Conservation (phyloP, 2,888 invertebrate species). For the Pediacus dermestoides region DNA sequence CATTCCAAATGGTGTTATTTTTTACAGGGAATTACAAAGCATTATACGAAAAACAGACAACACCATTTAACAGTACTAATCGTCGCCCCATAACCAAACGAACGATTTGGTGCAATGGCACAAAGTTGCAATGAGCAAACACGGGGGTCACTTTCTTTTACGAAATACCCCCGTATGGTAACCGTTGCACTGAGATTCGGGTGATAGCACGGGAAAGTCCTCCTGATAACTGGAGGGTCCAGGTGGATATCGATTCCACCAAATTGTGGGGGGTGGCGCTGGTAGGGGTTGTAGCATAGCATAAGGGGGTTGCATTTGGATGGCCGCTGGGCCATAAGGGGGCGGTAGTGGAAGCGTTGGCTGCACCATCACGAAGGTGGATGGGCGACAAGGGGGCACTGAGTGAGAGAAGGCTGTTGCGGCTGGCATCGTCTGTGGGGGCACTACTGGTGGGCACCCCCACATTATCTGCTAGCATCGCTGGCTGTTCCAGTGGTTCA, state of each 20-base stretch:
- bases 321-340: constrained; percentile 12
- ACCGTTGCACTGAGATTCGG: constrained; percentile 30
- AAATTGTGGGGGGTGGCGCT: constrained; percentile 37
- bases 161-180: constrained; percentile 42
- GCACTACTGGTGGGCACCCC: constrained; percentile 49
- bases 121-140: constrained; percentile 30
- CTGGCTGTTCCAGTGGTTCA: constrained; percentile 61
- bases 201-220: constrained; percentile 38
- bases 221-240: constrained; percentile 40
- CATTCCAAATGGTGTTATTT: too few relatives aligned
- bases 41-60: too few relatives aligned
- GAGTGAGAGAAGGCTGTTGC: constrained; percentile 2
- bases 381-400: constrained; percentile 30
- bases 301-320: constrained; percentile 25
- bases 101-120: constrained; percentile 33
- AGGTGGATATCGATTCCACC: constrained; percentile 43
- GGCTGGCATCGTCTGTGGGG: constrained; percentile 30
- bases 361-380: constrained; percentile 44
- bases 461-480: constrained; percentile 71
- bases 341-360: constrained; percentile 42
- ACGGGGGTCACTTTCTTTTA: constrained; percentile 45
- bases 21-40: too few relatives aligned
- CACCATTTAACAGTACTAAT: constrained; percentile 1
- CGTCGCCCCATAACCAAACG: constrained; percentile 7
- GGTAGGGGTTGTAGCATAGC: constrained; percentile 35